Conservation (phyloP, 2,888 invertebrate genomes). For the Apodemia zela region DNA sequence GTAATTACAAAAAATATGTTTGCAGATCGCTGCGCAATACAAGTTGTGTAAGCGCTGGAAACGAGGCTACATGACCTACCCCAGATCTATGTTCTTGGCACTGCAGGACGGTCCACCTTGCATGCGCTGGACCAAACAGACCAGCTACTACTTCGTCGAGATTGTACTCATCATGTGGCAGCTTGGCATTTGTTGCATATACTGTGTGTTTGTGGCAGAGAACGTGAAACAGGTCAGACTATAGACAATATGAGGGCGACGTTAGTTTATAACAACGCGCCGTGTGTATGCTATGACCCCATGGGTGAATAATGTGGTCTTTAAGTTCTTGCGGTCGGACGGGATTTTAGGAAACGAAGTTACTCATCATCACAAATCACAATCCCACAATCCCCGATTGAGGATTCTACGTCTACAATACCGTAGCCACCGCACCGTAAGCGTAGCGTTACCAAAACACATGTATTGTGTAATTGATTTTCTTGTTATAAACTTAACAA, state of each 20-base stretch:
- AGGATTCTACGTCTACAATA: too few relatives aligned
- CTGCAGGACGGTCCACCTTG: slow-evolving; percentile 83
- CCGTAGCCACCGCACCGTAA: too few relatives aligned
- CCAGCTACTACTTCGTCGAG: slow-evolving; percentile 78
- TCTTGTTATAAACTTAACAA: too few relatives aligned
- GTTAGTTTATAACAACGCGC: too few relatives aligned
- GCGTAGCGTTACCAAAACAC: too few relatives aligned
- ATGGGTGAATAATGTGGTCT: slow-evolving; percentile 2
- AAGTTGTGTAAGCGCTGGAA: slow-evolving; percentile 67
- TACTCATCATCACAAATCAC: too few relatives aligned
- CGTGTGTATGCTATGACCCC: too few relatives aligned
- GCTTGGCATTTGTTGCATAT: slow-evolving; percentile 93
- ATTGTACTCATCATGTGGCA: slow-evolving; percentile 87
- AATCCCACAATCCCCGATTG: too few relatives aligned
- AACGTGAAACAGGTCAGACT: slow-evolving; percentile 80
- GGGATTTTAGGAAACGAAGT: too few relatives aligned
- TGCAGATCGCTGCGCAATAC: slow-evolving; percentile 80
- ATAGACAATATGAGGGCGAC: not conserved
- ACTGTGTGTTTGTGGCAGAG: slow-evolving; percentile 88
- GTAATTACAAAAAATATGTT: not conserved
- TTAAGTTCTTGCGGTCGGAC: too few relatives aligned
- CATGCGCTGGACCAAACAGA: slow-evolving; percentile 65
- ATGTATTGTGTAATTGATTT: too few relatives aligned
- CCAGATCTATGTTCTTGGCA: slow-evolving; percentile 86
- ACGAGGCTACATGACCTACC: slow-evolving; percentile 86